Evolutionary conservation across 2,888 invertebrate species (phyloP).

Genomic region (Lingula anatina): DNA sequence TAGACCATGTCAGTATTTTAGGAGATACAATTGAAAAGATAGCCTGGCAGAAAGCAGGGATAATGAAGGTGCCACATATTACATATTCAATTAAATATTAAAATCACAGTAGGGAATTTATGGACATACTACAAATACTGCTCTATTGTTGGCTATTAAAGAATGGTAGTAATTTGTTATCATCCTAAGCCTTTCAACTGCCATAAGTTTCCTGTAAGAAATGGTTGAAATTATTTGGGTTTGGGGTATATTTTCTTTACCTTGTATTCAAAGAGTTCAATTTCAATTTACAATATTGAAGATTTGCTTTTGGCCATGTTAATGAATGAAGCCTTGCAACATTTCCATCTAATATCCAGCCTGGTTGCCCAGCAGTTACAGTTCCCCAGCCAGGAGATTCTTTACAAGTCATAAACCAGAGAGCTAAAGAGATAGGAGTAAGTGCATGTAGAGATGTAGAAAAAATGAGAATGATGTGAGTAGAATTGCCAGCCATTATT

Average conservation of each 20-base stretch:
- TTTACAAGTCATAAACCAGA: conserved; percentile 62
- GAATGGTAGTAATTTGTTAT: background rate
- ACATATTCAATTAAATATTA: background rate
- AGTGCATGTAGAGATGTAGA: conserved; percentile 2
- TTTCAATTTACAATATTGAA: too few relatives aligned
- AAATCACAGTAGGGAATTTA: background rate
- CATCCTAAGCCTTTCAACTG: too few relatives aligned
- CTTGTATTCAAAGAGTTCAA: too few relatives aligned
- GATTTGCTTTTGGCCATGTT: too few relatives aligned
- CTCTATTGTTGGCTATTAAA: background rate
- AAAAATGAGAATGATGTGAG: too few relatives aligned
- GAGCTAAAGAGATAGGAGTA: conserved; percentile 63
- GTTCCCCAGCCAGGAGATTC: conserved; percentile 58
- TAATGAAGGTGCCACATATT: conserved; percentile 66
- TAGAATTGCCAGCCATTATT: too few relatives aligned
- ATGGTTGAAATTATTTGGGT: too few relatives aligned
- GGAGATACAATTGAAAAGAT: conserved; percentile 82
- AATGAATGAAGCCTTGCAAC: too few relatives aligned
- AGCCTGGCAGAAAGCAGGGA: conserved; percentile 92
- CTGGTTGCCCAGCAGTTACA: conserved; percentile 58
- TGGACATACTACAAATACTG: background rate
- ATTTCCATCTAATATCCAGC: too few relatives aligned
- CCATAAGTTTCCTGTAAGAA: too few relatives aligned
- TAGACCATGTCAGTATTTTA: conserved; percentile 82
- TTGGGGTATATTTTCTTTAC: too few relatives aligned